Evolutionary conservation across 2,888 invertebrate genomes (phyloP).

Genomic region (Agrochola circellaris): DNA sequence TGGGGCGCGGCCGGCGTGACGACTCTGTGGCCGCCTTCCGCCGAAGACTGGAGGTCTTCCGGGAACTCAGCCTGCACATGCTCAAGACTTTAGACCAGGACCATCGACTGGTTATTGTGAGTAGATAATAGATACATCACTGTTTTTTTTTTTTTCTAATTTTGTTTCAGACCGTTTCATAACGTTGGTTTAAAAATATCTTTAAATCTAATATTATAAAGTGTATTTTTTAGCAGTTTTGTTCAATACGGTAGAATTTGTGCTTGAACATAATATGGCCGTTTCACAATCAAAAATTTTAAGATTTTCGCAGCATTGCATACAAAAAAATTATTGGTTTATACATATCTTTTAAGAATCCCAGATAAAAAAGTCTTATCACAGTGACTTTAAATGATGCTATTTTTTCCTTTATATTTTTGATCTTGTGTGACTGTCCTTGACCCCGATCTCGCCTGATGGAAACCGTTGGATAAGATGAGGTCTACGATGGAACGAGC

Average conservation of each 20-base stretch:
- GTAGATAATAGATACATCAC: slow-evolving; percentile 72
- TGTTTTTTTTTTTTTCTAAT: background rate
- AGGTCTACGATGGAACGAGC: background rate
- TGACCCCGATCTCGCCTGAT: background rate
- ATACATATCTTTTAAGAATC: background rate
- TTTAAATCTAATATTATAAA: background rate
- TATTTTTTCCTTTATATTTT: background rate
- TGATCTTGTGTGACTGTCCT: background rate
- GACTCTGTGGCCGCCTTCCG: slow-evolving; percentile 97
- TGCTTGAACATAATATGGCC: too few species aligned
- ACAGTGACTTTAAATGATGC: background rate
- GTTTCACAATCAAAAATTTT: too few species aligned
- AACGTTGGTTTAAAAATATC: background rate
- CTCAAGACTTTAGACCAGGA: slow-evolving; percentile 95
- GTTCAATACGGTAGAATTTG: background rate
- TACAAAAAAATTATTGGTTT: background rate
- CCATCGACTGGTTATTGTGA: slow-evolving; percentile 95
- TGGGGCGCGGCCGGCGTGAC: slow-evolving; percentile 95
- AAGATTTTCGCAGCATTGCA: too few species aligned
- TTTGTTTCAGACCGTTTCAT: background rate
- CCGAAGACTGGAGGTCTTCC: slow-evolving; percentile 95
- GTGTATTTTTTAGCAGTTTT: too few species aligned
- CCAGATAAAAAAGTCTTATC: background rate
- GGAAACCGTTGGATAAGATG: background rate
- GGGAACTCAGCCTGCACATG: slow-evolving; percentile 97